Conservation (phyloP, 2,113 vertebrate genomes). For the Ctenomys sociabilis region DNA sequence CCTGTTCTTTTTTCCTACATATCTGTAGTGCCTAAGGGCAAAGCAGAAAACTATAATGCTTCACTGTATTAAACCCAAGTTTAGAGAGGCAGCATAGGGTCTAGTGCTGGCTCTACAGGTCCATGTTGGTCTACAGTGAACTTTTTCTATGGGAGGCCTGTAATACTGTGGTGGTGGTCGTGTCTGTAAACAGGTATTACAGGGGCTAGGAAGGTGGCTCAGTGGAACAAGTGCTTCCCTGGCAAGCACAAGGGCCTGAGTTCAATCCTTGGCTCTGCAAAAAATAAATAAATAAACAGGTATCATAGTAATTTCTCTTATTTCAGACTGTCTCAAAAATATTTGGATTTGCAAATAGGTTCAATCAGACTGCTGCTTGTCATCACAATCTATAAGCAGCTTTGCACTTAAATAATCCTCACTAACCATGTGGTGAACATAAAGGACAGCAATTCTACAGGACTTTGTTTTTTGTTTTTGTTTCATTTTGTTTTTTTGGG, state of each 20-base stretch:
- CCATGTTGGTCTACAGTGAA: not conserved
- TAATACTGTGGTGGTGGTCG: not conserved
- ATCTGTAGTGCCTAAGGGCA: not conserved
- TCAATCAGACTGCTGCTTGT: not conserved
- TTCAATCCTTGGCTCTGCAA: too few species aligned
- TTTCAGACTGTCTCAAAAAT: not conserved
- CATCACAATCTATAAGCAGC: not conserved
- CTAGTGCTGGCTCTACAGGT: not conserved
- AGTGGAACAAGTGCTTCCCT: too few species aligned
- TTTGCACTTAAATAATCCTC: not conserved
- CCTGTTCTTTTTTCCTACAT: not conserved
- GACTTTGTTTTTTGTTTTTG: not conserved
- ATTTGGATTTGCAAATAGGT: not conserved
- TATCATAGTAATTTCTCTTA: not conserved
- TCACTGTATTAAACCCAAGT: not conserved
- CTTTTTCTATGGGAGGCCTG: not conserved
- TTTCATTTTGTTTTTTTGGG: too few species aligned
- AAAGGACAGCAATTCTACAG: not conserved
- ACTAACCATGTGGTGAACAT: not conserved
- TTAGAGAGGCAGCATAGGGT: not conserved
- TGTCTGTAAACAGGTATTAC: not conserved
- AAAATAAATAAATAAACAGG: too few species aligned
- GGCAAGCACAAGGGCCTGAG: too few species aligned
- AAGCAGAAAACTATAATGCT: fast-evolving
- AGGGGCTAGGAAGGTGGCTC: too few species aligned